Conservation (phyloP, 2,797 vertebrate genomes). For the Pagetopsis macropterus region DNA sequence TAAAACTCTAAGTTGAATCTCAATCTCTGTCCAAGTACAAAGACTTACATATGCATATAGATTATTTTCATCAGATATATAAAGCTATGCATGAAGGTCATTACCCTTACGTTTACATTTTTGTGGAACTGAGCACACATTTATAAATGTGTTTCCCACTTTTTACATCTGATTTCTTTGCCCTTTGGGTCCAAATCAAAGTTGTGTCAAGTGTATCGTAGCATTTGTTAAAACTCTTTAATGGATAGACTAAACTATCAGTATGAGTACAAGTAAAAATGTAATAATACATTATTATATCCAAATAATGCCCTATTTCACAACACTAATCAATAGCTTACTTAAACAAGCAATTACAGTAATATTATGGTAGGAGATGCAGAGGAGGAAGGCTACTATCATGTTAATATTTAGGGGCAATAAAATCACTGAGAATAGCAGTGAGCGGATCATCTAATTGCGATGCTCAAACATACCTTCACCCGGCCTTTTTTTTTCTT, state of each 20-base stretch:
- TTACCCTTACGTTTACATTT: background rate
- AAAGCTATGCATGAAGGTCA: background rate
- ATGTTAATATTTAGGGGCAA: constrained; percentile 39
- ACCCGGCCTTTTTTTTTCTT: constrained; percentile 9
- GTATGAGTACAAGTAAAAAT: background rate
- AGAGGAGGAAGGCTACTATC: constrained; percentile 31
- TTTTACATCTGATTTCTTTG: background rate
- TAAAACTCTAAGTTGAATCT: background rate
- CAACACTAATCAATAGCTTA: constrained; percentile 17
- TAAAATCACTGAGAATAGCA: constrained; percentile 35
- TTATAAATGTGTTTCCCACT: background rate
- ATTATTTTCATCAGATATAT: background rate
- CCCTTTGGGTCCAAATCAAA: background rate
- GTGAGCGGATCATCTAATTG: constrained; percentile 33
- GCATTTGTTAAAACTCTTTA: background rate
- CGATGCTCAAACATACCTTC: constrained; percentile 30
- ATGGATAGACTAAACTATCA: background rate
- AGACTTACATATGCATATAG: background rate
- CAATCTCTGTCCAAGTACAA: background rate
- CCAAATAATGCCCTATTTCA: constrained; percentile 12
- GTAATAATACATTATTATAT: constrained; percentile 11
- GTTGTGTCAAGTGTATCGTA: background rate
- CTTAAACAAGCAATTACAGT: constrained; percentile 40
- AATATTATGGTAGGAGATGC: constrained; percentile 34
- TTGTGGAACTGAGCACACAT: background rate